Base-by-base conservation (phyloP, 2,113 vertebrate genomes). In the Scartelaos histophorus region DNA sequence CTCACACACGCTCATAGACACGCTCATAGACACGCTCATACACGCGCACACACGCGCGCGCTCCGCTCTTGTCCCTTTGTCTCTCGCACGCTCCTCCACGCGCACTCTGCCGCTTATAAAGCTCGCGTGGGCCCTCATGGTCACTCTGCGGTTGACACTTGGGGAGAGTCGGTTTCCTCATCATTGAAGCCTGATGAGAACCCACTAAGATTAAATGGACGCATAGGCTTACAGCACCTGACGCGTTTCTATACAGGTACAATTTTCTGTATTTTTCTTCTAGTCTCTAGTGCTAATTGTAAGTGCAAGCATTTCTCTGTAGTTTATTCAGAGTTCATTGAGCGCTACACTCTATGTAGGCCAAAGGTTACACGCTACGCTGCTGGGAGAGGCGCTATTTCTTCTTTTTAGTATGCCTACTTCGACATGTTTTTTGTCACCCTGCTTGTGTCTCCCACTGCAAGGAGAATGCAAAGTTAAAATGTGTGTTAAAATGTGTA, bases 341-440 rank as follows among this genome's bases (percentile, higher is more conserved):
- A 64, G 29, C 3, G 2, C 9, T 38, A 43, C 38, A 43, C 16
- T 16, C 35, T 74, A 92, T 83, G 75, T 91, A 87, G 89, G 91
- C 24, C 84, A 92, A 91, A 92, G 90, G 91, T 92, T 82, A 88
- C 74, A 7, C 69, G 46, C 75, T 81, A 11, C 13, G 21, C 75
- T 54, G 65, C 73, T 68, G 46, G 6, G 67, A 81, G 34, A 45
- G 70, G 43, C 56, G 72, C 74, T 82, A 24, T 75, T 89, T 82
- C 76, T 68, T 79, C 76, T 84, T 78, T 87, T 82, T 74, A 76
- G 68, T 66, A 16, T 45, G 66, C 57, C 70, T 81, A 43, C 38
- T 54, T 9, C 19, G 19, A 51, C 75, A 70, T 60, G 38, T 67
- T 49, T 73, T 62, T 80, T 25, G 24, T 49, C 47, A 73, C 9